These are phyloP conservation scores for Dryobotodes eremita DNA, from an alignment of 2,888 invertebrate genomes.

Conservation along the genomic window DNA sequence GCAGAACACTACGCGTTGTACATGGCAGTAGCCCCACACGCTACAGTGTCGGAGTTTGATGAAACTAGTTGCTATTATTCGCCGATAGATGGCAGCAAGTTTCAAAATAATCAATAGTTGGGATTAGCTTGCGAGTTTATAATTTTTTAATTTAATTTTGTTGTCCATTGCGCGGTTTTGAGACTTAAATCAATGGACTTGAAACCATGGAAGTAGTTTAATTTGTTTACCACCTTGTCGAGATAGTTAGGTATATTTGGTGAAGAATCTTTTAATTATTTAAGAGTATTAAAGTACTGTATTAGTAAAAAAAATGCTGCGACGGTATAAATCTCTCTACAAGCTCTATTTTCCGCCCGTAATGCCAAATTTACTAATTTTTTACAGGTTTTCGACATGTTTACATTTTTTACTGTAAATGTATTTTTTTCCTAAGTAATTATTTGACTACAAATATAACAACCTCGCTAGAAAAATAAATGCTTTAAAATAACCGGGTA, in stretches of 20 bases:
- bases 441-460: conserved; percentile 5
- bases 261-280: conserved; percentile 9
- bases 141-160: neutral
- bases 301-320: neutral
- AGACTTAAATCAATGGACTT: neutral
- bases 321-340: conserved; percentile 1
- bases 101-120: conserved; percentile 79
- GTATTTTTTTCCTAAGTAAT: conserved; percentile 1
- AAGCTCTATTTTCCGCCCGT: conserved; percentile 43
- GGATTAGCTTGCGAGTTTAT: neutral
- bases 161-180: neutral
- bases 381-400: conserved; percentile 61
- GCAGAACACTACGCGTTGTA: conserved; percentile 97
- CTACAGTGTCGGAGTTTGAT: conserved; percentile 96
- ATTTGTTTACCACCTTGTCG: neutral
- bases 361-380: conserved; percentile 67
- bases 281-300: conserved; percentile 8
- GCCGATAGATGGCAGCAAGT: conserved; percentile 95
- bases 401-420: conserved; percentile 37
- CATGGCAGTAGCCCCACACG: conserved; percentile 96
- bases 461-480: conserved; percentile 7
- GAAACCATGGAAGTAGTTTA: no score
- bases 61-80: conserved; percentile 97
- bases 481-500: conserved; percentile 2
- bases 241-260: neutral